Base-by-base conservation (phyloP, 2,113 vertebrate genomes). In the Takifugu flavidus region DNA sequence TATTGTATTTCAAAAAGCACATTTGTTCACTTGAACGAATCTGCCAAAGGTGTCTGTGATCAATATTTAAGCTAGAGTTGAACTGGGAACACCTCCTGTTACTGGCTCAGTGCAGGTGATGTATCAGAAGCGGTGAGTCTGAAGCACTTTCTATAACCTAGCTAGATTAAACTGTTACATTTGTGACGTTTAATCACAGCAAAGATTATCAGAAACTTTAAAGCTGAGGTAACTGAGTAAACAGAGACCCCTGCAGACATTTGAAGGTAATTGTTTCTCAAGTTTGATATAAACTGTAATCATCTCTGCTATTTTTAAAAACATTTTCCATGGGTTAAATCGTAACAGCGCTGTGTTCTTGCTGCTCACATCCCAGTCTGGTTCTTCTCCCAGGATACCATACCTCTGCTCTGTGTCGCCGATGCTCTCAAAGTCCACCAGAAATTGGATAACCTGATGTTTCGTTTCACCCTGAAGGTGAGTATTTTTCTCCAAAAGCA, bases 371-470 rank as follows among this genome's bases (percentile, higher is more conserved):
- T 52, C 56, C 20, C 58, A 44, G 3, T 62, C 25, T 60, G 69
- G 56, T 65, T 7, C 44, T 70, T 72, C 89, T 70, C 45, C 15
- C 82, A 98, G 97, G 96, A 95, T 84, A 92, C 94, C 4, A 91
- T 99, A 65, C 93, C 92, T 45, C 82, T 99, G 68, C 78, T 92
- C 12, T 82, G 86, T 64, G 89, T 89, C 62, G 85, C 88, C 45
- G 90, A 89, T 51, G 92, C 87, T 89, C 67, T 96, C 67, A 95
- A 93, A 85, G 82, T 95, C 57, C 90, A 90, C 15, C 92, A 91
- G 67, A 94, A 86, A 72, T 79, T 83, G 67, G 94, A 98, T 66
- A 94, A 91, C 76, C 86, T 98, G 57, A 84, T 98, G 56, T 89
- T 98, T 72, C 84, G 67, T 58, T 89, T 92, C 13, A 92, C 85